These are phyloP conservation scores for Caradrina clavipalpis DNA, from an alignment of 2,888 invertebrate species.

Conservation along the genomic window DNA sequence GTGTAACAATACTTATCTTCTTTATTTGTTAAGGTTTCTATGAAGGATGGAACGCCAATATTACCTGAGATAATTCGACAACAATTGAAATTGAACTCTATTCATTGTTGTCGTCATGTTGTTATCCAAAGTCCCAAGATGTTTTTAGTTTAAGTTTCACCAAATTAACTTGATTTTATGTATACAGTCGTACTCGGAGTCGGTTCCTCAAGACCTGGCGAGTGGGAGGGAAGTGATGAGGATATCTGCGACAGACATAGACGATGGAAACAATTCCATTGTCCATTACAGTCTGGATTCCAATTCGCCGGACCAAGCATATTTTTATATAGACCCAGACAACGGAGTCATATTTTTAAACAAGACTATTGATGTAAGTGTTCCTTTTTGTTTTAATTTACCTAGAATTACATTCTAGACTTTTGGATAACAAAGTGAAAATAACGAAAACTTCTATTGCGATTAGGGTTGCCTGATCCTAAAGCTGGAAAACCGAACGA, in stretches of 20 bases:
- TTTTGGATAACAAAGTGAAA: background rate
- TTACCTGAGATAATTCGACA: constrained; percentile 10
- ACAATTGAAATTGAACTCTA: background rate
- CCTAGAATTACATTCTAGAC: background rate
- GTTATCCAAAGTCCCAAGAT: background rate
- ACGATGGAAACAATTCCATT: constrained; percentile 97
- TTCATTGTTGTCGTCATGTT: background rate
- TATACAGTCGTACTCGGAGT: constrained; percentile 92
- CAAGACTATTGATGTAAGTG: constrained; percentile 92
- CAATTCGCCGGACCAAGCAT: constrained; percentile 90
- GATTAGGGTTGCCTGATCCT: too few species aligned
- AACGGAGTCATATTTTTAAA: constrained; percentile 96
- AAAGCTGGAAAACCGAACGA: too few species aligned
- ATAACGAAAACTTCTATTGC: background rate
- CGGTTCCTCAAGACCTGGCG: constrained; percentile 95
- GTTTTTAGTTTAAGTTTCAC: constrained; percentile 44
- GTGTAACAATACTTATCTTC: constrained; percentile 53
- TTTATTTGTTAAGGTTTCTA: constrained; percentile 53
- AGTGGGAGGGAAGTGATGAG: constrained; percentile 95
- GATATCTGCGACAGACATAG: constrained; percentile 97
- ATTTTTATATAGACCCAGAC: constrained; percentile 95
- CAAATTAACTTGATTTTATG: constrained; percentile 47
- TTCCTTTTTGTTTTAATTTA: constrained; percentile 13
- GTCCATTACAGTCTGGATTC: constrained; percentile 93
- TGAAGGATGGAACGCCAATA: constrained; percentile 40